These are phyloP conservation scores for Oncorhynchus nerka DNA, from an alignment of 2,113 vertebrate genomes.

Conservation along the genomic window DNA sequence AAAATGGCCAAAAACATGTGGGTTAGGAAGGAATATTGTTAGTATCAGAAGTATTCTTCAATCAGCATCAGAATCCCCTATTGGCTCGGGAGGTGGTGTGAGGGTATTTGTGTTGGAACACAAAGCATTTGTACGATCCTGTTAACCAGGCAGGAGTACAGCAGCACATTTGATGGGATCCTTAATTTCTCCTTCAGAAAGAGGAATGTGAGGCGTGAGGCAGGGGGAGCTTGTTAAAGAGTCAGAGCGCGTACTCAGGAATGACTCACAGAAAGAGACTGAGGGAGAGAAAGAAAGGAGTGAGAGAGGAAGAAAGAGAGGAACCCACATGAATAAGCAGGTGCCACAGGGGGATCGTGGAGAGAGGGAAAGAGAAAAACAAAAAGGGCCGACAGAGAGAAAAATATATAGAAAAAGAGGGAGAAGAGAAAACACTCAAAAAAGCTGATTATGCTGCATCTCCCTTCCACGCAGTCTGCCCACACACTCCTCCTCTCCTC, in stretches of 20 bases:
- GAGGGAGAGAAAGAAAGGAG: not conserved
- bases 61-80: too few relatives aligned
- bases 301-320: not conserved
- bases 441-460: conserved; percentile 54
- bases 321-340: conserved; percentile 25
- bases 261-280: conserved; percentile 25
- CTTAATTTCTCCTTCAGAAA: conserved; percentile 5
- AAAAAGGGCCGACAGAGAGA: too few relatives aligned
- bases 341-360: not conserved
- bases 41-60: too few relatives aligned
- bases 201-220: not conserved
- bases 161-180: not conserved
- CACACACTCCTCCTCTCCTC: conserved; percentile 40
- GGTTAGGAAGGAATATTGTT: too few relatives aligned
- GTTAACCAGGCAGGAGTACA: not conserved
- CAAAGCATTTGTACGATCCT: too few relatives aligned
- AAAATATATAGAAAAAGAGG: not conserved
- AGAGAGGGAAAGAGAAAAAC: not conserved
- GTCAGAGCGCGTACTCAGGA: conserved; percentile 7
- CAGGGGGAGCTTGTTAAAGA: conserved; percentile 5
- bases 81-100: too few relatives aligned
- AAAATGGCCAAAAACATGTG: too few relatives aligned
- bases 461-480: conserved; percentile 57
- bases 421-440: conserved; percentile 47
- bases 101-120: too few relatives aligned